These are phyloP conservation scores for Alosa alosa DNA, from an alignment of 2,113 vertebrate genomes.

Conservation along the genomic window DNA sequence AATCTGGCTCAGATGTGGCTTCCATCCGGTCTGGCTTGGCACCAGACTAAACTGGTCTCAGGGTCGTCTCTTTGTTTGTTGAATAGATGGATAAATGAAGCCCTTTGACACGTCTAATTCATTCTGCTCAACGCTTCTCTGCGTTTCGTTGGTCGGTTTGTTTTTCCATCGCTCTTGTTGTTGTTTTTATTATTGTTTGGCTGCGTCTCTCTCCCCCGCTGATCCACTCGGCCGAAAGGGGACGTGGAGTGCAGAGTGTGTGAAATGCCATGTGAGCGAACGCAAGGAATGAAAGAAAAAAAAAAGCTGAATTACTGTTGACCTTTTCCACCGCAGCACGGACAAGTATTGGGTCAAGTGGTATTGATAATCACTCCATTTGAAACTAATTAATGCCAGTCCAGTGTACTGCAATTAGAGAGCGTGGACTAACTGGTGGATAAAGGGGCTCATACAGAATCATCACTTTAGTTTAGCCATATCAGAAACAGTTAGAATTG, in stretches of 20 bases:
- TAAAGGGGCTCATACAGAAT: background rate
- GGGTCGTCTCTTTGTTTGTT: background rate
- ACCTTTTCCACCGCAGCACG: background rate
- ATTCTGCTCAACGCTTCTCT: background rate
- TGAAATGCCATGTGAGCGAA: background rate
- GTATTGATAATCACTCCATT: slow-evolving; percentile 20
- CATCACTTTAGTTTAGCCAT: no score
- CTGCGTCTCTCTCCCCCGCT: background rate
- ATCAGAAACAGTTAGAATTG: background rate
- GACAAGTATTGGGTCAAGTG: background rate
- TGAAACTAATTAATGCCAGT: slow-evolving; percentile 15
- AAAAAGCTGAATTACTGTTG: slow-evolving; percentile 9
- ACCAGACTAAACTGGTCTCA: no score
- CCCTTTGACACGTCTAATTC: background rate
- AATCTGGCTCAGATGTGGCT: no score
- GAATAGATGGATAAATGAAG: background rate
- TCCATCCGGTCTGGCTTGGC: no score
- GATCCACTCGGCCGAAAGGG: background rate
- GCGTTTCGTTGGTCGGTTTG: background rate
- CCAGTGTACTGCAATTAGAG: background rate
- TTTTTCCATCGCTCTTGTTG: background rate
- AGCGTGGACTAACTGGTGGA: background rate
- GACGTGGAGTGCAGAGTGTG: background rate
- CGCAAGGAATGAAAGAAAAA: background rate
- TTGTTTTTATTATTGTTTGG: background rate